A percentile compares a stretch with the other conserved stretches of the same genome.
Conservation (phyloP, 2,888 invertebrate species). For the Euplagia quadripunctaria region DNA sequence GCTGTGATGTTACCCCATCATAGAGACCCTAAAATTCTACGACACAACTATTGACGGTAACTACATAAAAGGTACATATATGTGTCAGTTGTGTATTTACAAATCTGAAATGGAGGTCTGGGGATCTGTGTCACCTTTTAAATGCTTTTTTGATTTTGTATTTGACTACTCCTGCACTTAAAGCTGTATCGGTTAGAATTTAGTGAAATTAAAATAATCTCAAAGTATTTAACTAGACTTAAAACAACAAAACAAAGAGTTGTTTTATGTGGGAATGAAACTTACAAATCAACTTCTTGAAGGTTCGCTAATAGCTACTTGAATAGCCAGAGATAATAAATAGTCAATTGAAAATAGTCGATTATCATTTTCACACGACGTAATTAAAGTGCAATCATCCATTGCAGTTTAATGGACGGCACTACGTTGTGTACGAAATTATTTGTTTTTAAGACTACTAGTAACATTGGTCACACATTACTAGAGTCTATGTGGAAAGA, state of each 20-base stretch:
- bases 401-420: background rate
- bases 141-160: too few species aligned
- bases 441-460: background rate
- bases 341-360: background rate
- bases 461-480: background rate
- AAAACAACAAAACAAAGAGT: too few species aligned
- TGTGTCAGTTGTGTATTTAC: too few species aligned
- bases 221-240: too few species aligned
- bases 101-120: too few species aligned
- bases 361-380: background rate
- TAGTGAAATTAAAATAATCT: too few species aligned
- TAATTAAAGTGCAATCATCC: background rate
- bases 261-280: too few species aligned
- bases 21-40: background rate
- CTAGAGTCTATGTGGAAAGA: too few species aligned
- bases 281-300: too few species aligned
- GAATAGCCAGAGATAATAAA: background rate
- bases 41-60: rapidly evolving
- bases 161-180: too few species aligned
- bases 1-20: background rate
- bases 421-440: background rate
- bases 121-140: too few species aligned
- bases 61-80: background rate
- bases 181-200: too few species aligned
- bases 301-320: background rate